A percentile compares a stretch with the other conserved stretches of the same genome.
Evolutionary conservation across 2,888 invertebrate species (phyloP).

Genomic region (Candidula unifasciata): DNA sequence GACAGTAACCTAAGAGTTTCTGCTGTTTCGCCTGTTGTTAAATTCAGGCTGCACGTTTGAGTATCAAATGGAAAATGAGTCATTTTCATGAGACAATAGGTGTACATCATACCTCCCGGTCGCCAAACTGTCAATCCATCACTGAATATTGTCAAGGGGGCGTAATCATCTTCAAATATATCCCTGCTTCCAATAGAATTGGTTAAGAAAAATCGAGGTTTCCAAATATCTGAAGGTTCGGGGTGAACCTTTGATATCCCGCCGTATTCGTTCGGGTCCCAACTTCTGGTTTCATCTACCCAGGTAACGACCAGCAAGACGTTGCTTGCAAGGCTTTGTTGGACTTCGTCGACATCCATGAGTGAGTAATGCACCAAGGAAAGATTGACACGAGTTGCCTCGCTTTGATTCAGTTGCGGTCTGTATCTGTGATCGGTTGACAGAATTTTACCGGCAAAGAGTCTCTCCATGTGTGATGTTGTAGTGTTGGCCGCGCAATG

Average conservation of each 20-base stretch:
- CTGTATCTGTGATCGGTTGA: constrained; percentile 16
- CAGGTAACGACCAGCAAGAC: constrained; percentile 21
- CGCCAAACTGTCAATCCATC: constrained; percentile 35
- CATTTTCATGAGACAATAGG: constrained; percentile 45
- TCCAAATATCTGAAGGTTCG: constrained; percentile 29
- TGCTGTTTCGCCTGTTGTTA: constrained; percentile 37
- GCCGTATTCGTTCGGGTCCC: constrained; percentile 34
- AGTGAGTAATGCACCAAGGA: constrained; percentile 4
- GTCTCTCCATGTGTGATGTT: neutral
- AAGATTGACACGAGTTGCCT: neutral
- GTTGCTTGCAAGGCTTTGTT: constrained; percentile 21
- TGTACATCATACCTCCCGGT: constrained; percentile 31
- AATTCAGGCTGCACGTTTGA: constrained; percentile 47
- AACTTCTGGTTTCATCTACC: constrained; percentile 35
- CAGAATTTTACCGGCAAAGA: neutral
- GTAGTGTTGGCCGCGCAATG: neutral
- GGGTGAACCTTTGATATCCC: constrained; percentile 30
- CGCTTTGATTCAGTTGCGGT: constrained; percentile 24
- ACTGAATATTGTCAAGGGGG: constrained; percentile 22
- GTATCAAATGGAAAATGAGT: constrained; percentile 53
- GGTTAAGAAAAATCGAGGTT: constrained; percentile 42
- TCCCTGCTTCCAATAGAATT: constrained; percentile 36
- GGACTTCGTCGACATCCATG: constrained; percentile 3
- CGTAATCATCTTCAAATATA: constrained; percentile 32
- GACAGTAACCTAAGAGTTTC: neutral